These are phyloP conservation scores for Dromococcyx pavoninus DNA, from an alignment of 2,797 vertebrate species.

Conservation along the genomic window DNA sequence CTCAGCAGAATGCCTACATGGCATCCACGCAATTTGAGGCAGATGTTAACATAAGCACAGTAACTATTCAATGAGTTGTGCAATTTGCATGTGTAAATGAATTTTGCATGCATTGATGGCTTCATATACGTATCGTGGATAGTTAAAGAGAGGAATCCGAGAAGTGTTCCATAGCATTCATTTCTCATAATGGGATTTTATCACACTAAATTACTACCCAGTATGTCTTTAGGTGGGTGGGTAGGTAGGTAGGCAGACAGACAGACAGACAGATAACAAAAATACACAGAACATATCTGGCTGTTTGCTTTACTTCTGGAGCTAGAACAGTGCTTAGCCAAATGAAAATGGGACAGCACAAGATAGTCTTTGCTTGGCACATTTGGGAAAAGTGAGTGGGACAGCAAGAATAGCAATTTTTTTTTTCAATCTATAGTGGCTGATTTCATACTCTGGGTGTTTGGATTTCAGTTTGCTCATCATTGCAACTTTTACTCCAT, in stretches of 20 bases:
- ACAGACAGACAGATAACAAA: not conserved
- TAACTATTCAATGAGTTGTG: slow-evolving; percentile 5
- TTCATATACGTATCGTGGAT: not conserved
- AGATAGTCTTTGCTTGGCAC: not conserved
- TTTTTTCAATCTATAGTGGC: not conserved
- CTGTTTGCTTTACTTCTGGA: not conserved
- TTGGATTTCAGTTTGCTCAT: not conserved
- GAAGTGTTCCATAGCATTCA: not conserved
- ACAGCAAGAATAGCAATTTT: not conserved
- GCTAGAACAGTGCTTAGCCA: not conserved
- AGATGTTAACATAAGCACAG: slow-evolving; percentile 42
- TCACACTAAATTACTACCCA: not conserved
- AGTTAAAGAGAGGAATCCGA: not conserved
- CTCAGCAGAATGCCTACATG: not conserved
- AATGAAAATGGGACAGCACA: not conserved
- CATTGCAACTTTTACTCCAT: not conserved
- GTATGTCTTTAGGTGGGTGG: not conserved
- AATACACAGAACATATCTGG: not conserved
- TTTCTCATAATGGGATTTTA: not conserved
- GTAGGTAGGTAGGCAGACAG: not conserved
- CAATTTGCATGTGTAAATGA: not conserved
- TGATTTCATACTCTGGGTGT: not conserved
- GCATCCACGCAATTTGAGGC: not conserved
- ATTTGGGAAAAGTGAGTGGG: not conserved
- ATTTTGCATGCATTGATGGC: not conserved